These are phyloP conservation scores for Gallinago undulata DNA, from an alignment of 2,113 vertebrate genomes.

Conservation along the genomic window DNA sequence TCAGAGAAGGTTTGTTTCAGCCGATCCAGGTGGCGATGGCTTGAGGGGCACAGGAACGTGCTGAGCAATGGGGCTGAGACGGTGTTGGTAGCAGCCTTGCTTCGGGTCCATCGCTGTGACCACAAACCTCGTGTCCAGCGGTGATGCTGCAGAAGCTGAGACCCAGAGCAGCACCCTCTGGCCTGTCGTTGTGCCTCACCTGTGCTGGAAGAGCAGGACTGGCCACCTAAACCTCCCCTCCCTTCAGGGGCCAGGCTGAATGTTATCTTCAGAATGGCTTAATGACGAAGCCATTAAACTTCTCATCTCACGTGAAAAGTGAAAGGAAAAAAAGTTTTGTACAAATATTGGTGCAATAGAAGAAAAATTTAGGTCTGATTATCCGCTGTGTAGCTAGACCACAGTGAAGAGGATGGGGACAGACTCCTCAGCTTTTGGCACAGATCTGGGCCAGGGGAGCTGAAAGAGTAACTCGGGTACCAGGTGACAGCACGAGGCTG, in stretches of 20 bases:
- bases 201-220: background rate
- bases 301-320: background rate
- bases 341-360: background rate
- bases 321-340: background rate
- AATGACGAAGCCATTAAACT: background rate
- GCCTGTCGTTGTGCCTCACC: background rate
- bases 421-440: background rate
- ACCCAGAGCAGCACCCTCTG: background rate
- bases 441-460: background rate
- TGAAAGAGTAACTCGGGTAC: background rate
- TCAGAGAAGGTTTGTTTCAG: background rate
- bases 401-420: background rate
- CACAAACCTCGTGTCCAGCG: fast-evolving
- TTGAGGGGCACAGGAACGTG: fast-evolving
- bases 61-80: background rate
- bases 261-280: background rate
- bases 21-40: background rate
- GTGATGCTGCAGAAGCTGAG: background rate
- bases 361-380: background rate
- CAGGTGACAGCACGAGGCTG: background rate
- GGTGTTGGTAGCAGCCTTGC: background rate
- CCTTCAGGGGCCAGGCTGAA: background rate
- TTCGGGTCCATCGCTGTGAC: background rate
- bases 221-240: background rate
- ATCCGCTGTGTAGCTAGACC: background rate